Evolutionary conservation across 1,140 invertebrate genomes (phyloP).

Genomic region (Drosophila nikananu): DNA sequence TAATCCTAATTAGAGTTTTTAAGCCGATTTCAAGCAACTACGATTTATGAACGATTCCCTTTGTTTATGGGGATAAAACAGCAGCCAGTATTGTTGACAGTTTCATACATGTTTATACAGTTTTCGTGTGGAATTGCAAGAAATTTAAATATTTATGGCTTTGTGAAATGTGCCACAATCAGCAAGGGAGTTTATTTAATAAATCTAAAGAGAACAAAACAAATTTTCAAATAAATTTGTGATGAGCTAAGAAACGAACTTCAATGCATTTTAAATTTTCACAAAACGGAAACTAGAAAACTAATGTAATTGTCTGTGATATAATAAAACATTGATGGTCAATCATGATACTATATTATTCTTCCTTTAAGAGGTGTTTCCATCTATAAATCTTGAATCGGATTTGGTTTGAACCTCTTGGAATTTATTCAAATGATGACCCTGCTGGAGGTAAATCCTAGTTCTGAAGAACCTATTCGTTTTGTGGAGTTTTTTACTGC

Average conservation of each 20-base stretch:
- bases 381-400: background rate
- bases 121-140: constrained; percentile 1
- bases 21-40: too few species aligned
- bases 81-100: constrained; percentile 2
- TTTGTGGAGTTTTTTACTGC: background rate
- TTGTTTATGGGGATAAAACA: too few species aligned
- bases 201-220: background rate
- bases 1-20: background rate
- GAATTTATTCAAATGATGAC: constrained; percentile 3
- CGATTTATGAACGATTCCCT: background rate
- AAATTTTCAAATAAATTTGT: constrained; percentile 9
- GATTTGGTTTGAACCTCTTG: too few species aligned
- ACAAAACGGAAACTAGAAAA: background rate
- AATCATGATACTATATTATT: background rate
- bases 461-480: too few species aligned
- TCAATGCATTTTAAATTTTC: constrained; percentile 1
- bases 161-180: constrained; percentile 9
- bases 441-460: background rate
- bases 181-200: constrained; percentile 7
- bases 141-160: constrained; percentile 17
- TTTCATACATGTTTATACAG: constrained; percentile 14
- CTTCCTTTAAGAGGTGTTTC: accelerated
- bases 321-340: background rate
- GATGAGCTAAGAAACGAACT: background rate
- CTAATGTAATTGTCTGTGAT: background rate